Percentiles rank a stretch among this genome's conserved stretches.
Conservation (phyloP, 2,797 vertebrate genomes). For the Adrianichthys oophorus region DNA sequence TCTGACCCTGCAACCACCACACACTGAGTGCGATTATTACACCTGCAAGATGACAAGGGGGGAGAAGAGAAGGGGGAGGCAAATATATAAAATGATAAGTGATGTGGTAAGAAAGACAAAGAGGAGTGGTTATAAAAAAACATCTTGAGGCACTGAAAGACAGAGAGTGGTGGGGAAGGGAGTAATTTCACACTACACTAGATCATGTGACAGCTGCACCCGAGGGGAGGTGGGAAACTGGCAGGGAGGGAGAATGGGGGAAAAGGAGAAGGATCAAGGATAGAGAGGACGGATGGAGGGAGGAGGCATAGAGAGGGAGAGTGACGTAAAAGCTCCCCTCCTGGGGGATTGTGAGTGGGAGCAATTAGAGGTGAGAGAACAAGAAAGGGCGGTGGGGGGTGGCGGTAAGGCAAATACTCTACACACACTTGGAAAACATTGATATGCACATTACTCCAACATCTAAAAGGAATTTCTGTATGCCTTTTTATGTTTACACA, state of each 20-base stretch:
- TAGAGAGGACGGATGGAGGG: constrained; percentile 33
- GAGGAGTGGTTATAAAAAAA: constrained; percentile 42
- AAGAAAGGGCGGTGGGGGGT: constrained; percentile 59
- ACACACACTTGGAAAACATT: constrained; percentile 50
- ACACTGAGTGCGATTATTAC: constrained; percentile 93
- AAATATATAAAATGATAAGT: constrained; percentile 44
- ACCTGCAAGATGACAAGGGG: constrained; percentile 67
- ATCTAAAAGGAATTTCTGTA: constrained; percentile 42
- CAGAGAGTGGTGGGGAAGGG: constrained; percentile 59
- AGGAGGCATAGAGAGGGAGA: constrained; percentile 34
- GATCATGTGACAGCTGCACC: constrained; percentile 77
- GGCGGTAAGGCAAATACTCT: constrained; percentile 57
- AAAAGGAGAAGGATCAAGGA: constrained; percentile 38
- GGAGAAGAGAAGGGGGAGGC: constrained; percentile 12
- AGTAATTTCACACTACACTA: constrained; percentile 79
- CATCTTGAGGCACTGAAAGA: constrained; percentile 63
- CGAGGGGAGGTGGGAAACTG: constrained; percentile 60
- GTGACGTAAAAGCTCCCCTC: constrained; percentile 72
- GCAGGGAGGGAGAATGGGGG: constrained; percentile 28
- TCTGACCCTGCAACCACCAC: constrained; percentile 91
- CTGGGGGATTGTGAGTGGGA: constrained; percentile 72
- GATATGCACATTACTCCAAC: constrained; percentile 51
- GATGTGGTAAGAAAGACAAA: constrained; percentile 61
- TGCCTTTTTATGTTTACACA: constrained; percentile 45
- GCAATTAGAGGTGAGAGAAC: constrained; percentile 77